Base-by-base conservation (phyloP, 2,888 invertebrate genomes). In the Noctua comes region DNA sequence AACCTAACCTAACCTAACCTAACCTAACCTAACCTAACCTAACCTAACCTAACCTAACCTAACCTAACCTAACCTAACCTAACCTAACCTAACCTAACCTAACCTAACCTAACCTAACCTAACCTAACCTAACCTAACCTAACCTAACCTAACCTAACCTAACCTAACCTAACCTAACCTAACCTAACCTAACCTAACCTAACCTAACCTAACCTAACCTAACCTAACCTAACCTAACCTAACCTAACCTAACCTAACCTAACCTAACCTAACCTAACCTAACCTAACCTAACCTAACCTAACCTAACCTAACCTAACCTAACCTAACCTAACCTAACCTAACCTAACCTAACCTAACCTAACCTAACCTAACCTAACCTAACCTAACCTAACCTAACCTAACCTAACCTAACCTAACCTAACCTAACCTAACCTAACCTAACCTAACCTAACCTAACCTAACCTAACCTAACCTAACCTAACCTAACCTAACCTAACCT, bases 21-120 rank as follows among this genome's bases (percentile, higher is more conserved):
- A 79, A 81, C 77, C 84, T 81, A 81, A 79, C 81, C 81, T 84
- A 79, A 81, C 81, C 81, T 79, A 84, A 77, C 82, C 80, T 83
- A 78, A 77, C 65, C 68, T 68, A 68, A 68, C 79, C 79, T 80
- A 84, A 81, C 77, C 83, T 80, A 83, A 80, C 80, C 80, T 84
- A 81, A 84, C 81, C 84, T 84, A 84, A 83, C 84, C 84, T 84
- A 84, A 84, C 84, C 84, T 81, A 79, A 80, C 81, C 82, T 75
- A 79, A 79, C 78, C 79, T 79, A 79, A 73, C 76, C 79, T 76
- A 79, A 76, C 82, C 76, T 79, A 81, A 81, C 80, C 77, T 81
- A 77, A 79, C 81, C 84, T 79, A 84, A 79, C 84, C 77, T 80
- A 82, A 84, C 80, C 84, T 84, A 79, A 80, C 81, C 81, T 79